A percentile compares a stretch with the other conserved stretches of the same genome.
Evolutionary conservation across 2,113 vertebrate species (phyloP).

Genomic region (Bathybates hornii): DNA sequence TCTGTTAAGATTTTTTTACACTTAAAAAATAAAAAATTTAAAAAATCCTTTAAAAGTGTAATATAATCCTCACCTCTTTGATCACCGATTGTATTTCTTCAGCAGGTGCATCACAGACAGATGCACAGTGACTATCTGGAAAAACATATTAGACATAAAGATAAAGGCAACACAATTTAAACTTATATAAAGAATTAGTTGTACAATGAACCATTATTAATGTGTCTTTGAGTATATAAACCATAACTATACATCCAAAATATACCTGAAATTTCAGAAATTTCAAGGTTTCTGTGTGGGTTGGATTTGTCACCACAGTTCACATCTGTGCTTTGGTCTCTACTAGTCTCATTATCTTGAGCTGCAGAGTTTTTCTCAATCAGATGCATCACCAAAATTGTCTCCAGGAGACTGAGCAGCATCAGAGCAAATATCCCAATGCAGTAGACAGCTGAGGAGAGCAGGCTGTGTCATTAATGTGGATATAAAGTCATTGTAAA

Average conservation of each 20-base stretch:
- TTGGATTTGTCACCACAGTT: neutral
- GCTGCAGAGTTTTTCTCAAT: neutral
- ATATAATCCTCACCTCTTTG: neutral
- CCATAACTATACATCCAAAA: neutral
- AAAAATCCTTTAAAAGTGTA: neutral
- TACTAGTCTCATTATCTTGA: neutral
- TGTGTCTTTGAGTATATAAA: neutral
- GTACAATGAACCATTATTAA: neutral
- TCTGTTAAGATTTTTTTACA: neutral
- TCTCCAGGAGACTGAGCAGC: neutral
- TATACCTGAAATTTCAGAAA: neutral
- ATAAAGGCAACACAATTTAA: neutral
- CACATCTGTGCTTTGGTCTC: neutral
- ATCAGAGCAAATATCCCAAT: neutral
- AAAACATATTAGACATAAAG: neutral
- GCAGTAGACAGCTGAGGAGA: neutral
- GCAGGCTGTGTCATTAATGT: neutral
- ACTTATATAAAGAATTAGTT: neutral
- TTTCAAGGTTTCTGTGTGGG: neutral
- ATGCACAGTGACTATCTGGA: neutral
- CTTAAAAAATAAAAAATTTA: fast-evolving
- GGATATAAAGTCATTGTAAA: neutral
- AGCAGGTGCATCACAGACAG: neutral
- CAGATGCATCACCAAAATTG: neutral
- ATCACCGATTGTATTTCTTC: neutral